Conservation (phyloP, 1,140 invertebrate genomes). For the Galleria mellonella region DNA sequence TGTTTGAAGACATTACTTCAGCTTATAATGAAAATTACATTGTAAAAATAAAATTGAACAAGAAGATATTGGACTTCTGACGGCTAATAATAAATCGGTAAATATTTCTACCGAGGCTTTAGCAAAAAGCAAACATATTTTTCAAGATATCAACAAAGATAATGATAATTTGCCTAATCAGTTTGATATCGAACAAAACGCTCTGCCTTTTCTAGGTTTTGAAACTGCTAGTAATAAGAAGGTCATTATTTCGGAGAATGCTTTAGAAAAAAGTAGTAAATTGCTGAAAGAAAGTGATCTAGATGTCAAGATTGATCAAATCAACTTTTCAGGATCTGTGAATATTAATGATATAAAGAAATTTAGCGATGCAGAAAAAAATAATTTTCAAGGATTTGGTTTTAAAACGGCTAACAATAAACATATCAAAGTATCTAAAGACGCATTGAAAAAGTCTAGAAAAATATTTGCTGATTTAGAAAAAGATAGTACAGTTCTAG, state of each 20-base stretch:
- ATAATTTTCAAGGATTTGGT: constrained; percentile 3
- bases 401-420: constrained; percentile 43
- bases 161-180: background rate
- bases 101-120: constrained; percentile 46
- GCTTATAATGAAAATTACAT: background rate
- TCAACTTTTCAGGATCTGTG: too few relatives aligned
- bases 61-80: constrained; percentile 29
- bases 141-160: constrained; percentile 27
- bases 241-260: constrained; percentile 36
- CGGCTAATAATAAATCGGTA: constrained; percentile 30
- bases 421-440: constrained; percentile 26
- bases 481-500: background rate
- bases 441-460: constrained; percentile 28
- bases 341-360: background rate
- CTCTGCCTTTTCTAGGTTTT: constrained; percentile 22
- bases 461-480: constrained; percentile 24
- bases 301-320: too few relatives aligned
- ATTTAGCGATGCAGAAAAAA: background rate
- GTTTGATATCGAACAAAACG: background rate
- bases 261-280: constrained; percentile 28
- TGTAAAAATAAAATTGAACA: background rate
- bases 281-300: constrained; percentile 25
- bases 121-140: constrained; percentile 38
- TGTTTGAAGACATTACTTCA: too few relatives aligned
- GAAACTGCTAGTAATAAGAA: constrained; percentile 36